A percentile compares a stretch with the other conserved stretches of the same genome.
phyloP scores from a whole-genome alignment of 2,113 vertebrate species.

The Morone saxatilis region DNA sequence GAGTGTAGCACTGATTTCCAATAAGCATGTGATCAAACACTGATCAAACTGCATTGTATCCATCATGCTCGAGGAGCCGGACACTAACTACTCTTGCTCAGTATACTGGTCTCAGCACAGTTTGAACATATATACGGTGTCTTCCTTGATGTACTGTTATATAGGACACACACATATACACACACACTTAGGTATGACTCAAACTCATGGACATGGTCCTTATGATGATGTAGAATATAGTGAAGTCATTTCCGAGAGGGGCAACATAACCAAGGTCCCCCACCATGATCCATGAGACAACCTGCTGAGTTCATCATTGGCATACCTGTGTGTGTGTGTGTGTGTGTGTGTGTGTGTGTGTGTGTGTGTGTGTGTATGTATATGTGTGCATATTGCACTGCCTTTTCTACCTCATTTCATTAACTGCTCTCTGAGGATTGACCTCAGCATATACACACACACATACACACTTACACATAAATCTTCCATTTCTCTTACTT shows the following conservation, averaged over 20 bases:
- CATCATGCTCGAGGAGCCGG: neutral
- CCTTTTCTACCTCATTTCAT: constrained; percentile 42
- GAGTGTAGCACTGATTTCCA: neutral
- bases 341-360: neutral
- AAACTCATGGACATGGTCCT: neutral
- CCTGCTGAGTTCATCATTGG: constrained; percentile 7
- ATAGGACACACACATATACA: neutral
- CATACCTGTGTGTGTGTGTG: neutral
- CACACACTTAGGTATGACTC: neutral
- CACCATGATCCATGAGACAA: constrained; percentile 1
- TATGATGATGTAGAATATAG: neutral
- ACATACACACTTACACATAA: neutral
- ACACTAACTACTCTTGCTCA: neutral
- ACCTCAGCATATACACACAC: neutral
- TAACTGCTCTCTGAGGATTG: constrained; percentile 20
- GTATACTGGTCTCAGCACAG: neutral
- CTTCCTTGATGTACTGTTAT: neutral
- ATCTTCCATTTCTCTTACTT: neutral
- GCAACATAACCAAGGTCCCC: neutral
- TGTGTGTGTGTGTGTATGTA: neutral
- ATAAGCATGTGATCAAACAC: neutral
- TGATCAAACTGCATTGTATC: neutral
- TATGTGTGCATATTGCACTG: neutral
- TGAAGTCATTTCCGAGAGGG: neutral
- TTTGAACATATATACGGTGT: neutral